Conservation (phyloP, 2,888 invertebrate species). For the Coenonympha arcania region DNA sequence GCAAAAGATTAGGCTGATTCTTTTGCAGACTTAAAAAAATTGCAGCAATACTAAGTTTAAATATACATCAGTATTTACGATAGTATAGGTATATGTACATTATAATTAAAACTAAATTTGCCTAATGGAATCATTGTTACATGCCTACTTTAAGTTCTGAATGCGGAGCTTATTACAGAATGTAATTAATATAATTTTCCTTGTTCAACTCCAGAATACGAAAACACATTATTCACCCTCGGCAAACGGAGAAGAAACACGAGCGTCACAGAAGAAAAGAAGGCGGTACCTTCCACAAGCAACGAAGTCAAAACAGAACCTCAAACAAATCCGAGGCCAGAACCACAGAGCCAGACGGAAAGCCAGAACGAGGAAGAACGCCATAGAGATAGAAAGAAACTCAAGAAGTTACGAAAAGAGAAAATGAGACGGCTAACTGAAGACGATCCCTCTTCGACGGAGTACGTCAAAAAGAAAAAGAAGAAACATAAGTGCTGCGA, state of each 20-base stretch:
- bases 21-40: too few relatives aligned
- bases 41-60: too few relatives aligned
- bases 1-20: too few relatives aligned
- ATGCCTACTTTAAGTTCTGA: too few relatives aligned
- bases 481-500: slow-evolving; percentile 80
- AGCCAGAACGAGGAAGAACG: slow-evolving; percentile 54
- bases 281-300: slow-evolving; percentile 35
- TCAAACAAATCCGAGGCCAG: slow-evolving; percentile 27
- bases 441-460: slow-evolving; percentile 53
- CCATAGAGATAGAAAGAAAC: slow-evolving; percentile 76
- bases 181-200: too few relatives aligned
- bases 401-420: slow-evolving; percentile 80
- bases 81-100: too few relatives aligned
- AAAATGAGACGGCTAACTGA: slow-evolving; percentile 69
- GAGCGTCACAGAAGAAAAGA: slow-evolving; percentile 74
- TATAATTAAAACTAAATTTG: too few relatives aligned
- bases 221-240: slow-evolving; percentile 84
- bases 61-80: too few relatives aligned
- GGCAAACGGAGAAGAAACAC: slow-evolving; percentile 84
- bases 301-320: slow-evolving; percentile 40
- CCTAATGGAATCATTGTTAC: too few relatives aligned
- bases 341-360: slow-evolving; percentile 24
- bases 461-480: slow-evolving; percentile 78
- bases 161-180: slow-evolving; percentile 31
- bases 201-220: slow-evolving; percentile 77